phyloP scores from a whole-genome alignment of 2,113 vertebrate genomes.

The Melanerpes aurifrons region DNA sequence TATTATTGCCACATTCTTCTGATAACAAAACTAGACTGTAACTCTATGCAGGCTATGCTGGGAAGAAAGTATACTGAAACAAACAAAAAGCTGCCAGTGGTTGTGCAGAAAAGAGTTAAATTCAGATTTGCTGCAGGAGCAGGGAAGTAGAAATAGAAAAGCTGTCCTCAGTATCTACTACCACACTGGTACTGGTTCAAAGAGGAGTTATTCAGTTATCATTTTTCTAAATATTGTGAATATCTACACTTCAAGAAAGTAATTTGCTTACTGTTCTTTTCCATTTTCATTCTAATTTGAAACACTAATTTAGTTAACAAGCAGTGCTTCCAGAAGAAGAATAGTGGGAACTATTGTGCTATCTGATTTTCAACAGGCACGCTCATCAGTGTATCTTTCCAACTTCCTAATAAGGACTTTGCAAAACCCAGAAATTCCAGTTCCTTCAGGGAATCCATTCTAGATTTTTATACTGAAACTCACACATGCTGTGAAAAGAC shows the following conservation, averaged over 20 bases:
- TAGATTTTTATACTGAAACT: conserved; percentile 25
- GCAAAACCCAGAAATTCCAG: conserved; percentile 69
- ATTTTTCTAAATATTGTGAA: not conserved
- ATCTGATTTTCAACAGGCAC: conserved; percentile 69
- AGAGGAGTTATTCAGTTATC: not conserved
- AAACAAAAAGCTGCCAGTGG: not conserved
- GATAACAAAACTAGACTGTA: not conserved
- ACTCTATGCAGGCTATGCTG: not conserved
- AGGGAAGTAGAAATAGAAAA: not conserved
- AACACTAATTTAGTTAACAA: conserved; percentile 36
- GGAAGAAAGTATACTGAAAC: not conserved
- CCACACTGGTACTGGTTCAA: not conserved
- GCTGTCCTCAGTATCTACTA: not conserved
- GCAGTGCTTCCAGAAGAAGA: conserved; percentile 31
- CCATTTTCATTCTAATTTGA: conserved; percentile 46
- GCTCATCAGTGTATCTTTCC: conserved; percentile 52
- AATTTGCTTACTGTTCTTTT: conserved; percentile 13
- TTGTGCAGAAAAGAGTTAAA: not conserved
- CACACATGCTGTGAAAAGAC: conserved; percentile 36
- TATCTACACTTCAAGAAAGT: not conserved
- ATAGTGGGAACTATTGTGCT: conserved; percentile 52
- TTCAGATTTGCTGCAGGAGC: not conserved
- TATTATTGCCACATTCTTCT: not conserved
- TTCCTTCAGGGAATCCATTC: conserved; percentile 49
- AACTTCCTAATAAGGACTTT: conserved; percentile 68